phyloP scores from a whole-genome alignment of 2,888 invertebrate genomes.

The Aporophyla nigra region DNA sequence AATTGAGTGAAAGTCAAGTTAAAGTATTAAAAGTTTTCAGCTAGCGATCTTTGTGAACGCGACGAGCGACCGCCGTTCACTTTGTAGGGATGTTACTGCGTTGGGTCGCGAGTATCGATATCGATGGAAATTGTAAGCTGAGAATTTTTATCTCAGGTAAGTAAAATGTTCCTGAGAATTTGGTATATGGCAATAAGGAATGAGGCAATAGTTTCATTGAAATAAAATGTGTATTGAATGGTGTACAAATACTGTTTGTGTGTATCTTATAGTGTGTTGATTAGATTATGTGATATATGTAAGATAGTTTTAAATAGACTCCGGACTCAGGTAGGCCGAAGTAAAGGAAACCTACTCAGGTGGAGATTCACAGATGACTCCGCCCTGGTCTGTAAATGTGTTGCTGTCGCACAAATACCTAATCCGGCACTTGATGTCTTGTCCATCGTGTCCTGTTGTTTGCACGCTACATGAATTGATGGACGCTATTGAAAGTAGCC shows the following conservation, averaged over 20 bases:
- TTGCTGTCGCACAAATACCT: no score
- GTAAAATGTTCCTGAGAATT: neutral
- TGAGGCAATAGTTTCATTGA: neutral
- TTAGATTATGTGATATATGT: neutral
- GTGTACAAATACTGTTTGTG: no score
- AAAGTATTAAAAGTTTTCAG: slow-evolving; percentile 91
- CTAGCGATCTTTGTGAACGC: slow-evolving; percentile 85
- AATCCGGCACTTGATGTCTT: no score
- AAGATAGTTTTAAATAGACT: neutral
- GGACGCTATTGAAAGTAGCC: no score
- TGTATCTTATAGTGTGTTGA: neutral
- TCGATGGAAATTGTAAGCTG: slow-evolving; percentile 34
- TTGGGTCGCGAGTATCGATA: slow-evolving; percentile 43
- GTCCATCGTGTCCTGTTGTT: no score
- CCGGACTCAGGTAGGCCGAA: no score
- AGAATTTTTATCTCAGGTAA: neutral
- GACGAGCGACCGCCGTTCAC: slow-evolving; percentile 73
- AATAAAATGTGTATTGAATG: neutral
- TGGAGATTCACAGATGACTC: no score
- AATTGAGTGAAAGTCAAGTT: slow-evolving; percentile 90
- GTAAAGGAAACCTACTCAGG: no score
- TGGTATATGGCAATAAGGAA: neutral
- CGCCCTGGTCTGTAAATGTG: no score
- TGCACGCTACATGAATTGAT: no score
- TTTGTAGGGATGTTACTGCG: slow-evolving; percentile 57